Base-by-base conservation (phyloP, 2,888 invertebrate genomes). In the Pandemis heparana region DNA sequence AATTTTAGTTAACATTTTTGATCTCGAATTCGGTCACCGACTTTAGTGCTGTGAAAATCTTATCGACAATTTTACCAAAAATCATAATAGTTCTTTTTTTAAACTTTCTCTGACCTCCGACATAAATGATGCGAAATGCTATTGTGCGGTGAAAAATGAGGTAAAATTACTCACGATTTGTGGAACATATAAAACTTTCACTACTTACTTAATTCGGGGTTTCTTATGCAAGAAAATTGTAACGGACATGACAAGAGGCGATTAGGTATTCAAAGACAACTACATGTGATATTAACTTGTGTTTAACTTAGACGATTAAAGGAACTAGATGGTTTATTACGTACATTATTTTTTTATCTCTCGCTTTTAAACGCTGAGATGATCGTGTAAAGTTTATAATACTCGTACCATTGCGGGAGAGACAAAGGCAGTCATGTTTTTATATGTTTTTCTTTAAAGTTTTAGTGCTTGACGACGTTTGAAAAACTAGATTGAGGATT, bases 61-160 rank as follows among this genome's bases (percentile, higher is more conserved):
- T 65, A 60, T 69, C 64, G 69, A 61, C 32, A 39, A 7, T 67
- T 43, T 66, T 43, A 12, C 53, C 8, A 9, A 18, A 56, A 62
- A 39, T 43, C 41, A 9, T 46, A 71, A 4, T 10, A 41, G 12
- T n/a, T 65, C 46, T 67, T 63, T 32, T 32, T 48, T 16, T 59
- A 16, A 51, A 64, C 74, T 76, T 74, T 74, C 75, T 64, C 71
- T 76, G 70, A 74, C 76, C 76, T 48, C 53, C 66, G 71, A 74
- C 71, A 71, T 66, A 64, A 74, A 70, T 74, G 63, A 74, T 70
- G 64, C 66, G 62, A 61, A 68, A 72, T 62, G 48, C 56, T 59
- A 76, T 74, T 76, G 76, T 76, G 69, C 46, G 59, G 56, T 74
- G 65, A 76, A 74, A 71, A 76, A 76, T 66, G 71, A 74, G 65